Evolutionary conservation across 2,113 vertebrate species (phyloP).

Genomic region (Ia io): DNA sequence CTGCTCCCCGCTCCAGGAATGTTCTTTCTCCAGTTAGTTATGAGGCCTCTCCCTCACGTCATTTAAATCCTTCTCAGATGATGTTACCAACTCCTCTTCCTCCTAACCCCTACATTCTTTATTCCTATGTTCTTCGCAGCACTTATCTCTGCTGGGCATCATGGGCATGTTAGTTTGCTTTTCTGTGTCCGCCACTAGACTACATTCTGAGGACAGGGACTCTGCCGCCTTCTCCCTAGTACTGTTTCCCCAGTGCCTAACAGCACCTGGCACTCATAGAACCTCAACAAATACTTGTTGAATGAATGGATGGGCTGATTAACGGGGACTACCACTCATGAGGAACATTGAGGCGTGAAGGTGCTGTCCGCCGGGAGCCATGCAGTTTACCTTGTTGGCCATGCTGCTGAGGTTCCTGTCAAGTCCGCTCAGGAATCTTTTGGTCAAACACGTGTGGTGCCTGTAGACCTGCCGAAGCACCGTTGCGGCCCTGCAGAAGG

Average conservation of each 20-base stretch:
- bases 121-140: not conserved
- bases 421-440: accelerated
- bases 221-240: not conserved
- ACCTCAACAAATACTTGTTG: not conserved
- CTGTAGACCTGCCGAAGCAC: accelerated
- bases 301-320: not conserved
- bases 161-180: not conserved
- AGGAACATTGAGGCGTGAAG: not conserved
- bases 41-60: not conserved
- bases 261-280: not conserved
- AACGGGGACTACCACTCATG: not conserved
- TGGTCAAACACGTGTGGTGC: accelerated
- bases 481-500: slow-evolving; percentile 59
- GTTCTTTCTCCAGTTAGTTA: not conserved
- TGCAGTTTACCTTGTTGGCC: accelerated
- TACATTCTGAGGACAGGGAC: not conserved
- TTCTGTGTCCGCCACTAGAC: not conserved
- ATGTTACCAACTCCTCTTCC: not conserved
- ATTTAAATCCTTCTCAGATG: not conserved
- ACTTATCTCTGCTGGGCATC: not conserved
- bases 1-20: not conserved
- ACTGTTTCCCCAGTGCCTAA: not conserved
- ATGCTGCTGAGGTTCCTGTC: slow-evolving; percentile 4
- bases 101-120: not conserved
- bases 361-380: not conserved